Conservation (phyloP, 2,113 vertebrate genomes). For the Coptodon rendalli region DNA sequence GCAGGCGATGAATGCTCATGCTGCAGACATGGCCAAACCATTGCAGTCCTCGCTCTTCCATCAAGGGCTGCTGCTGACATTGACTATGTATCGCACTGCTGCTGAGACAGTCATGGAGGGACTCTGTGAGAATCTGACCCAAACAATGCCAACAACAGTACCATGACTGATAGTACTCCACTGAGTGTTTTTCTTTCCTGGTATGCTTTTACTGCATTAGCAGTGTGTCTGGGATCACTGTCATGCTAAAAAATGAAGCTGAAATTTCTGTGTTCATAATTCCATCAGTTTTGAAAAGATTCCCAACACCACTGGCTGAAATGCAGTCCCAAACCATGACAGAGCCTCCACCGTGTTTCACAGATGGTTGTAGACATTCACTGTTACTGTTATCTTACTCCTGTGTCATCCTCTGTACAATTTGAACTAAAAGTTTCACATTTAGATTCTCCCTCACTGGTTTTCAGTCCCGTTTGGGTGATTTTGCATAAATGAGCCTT, state of each 20-base stretch:
- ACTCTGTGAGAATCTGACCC: background rate
- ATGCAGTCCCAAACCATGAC: background rate
- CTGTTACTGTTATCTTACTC: background rate
- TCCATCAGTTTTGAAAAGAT: background rate
- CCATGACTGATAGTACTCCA: background rate
- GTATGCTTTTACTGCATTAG: background rate
- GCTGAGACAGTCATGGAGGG: fast-evolving
- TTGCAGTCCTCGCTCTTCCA: background rate
- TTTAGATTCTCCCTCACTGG: background rate
- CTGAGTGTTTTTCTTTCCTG: background rate
- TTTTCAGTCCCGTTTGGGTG: fast-evolving
- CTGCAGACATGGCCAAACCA: background rate
- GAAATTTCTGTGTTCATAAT: background rate
- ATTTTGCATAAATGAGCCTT: background rate
- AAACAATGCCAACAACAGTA: background rate
- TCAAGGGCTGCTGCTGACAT: background rate
- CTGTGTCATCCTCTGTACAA: fast-evolving
- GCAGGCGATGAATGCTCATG: fast-evolving
- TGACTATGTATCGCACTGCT: fast-evolving
- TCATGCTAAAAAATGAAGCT: background rate
- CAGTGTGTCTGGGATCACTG: background rate
- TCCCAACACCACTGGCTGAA: background rate
- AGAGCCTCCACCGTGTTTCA: background rate
- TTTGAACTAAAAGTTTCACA: background rate
- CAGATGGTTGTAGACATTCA: background rate